Conservation (phyloP, 2,888 invertebrate genomes). For the Octodonta nipae region DNA sequence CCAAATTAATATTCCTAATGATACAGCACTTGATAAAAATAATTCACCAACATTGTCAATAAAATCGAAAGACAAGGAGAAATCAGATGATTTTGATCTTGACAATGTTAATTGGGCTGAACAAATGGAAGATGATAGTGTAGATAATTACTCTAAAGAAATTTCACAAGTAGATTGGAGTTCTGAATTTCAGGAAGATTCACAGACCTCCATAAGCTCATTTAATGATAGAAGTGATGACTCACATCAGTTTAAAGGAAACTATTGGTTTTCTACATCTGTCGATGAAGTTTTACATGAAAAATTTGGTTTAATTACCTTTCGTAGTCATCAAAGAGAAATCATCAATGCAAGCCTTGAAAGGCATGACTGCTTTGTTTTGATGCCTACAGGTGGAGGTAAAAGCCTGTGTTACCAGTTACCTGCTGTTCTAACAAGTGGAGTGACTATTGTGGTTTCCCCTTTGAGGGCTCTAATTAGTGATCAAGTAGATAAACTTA, state of each 20-base stretch:
- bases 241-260: slow-evolving; percentile 20
- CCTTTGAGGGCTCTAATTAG: slow-evolving; percentile 88
- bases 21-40: no score
- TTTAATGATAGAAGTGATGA: no score
- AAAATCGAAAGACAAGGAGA: background rate
- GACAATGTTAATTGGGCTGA: slow-evolving; percentile 16
- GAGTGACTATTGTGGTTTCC: slow-evolving; percentile 88
- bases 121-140: slow-evolving; percentile 6
- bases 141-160: slow-evolving; percentile 9
- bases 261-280: slow-evolving; percentile 22
- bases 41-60: no score
- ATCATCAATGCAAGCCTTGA: slow-evolving; percentile 84
- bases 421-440: slow-evolving; percentile 71
- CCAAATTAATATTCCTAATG: slow-evolving; percentile 4
- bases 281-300: slow-evolving; percentile 26
- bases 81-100: slow-evolving; percentile 13
- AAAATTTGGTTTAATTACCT: slow-evolving; percentile 70
- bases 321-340: slow-evolving; percentile 90
- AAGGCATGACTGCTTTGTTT: slow-evolving; percentile 80
- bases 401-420: slow-evolving; percentile 88
- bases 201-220: background rate
- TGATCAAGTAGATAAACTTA: slow-evolving; percentile 89
- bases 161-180: slow-evolving; percentile 16
- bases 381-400: slow-evolving; percentile 97
- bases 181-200: slow-evolving; percentile 9